phyloP scores from a whole-genome alignment of 2,113 vertebrate genomes.

The Hemiscyllium ocellatum region DNA sequence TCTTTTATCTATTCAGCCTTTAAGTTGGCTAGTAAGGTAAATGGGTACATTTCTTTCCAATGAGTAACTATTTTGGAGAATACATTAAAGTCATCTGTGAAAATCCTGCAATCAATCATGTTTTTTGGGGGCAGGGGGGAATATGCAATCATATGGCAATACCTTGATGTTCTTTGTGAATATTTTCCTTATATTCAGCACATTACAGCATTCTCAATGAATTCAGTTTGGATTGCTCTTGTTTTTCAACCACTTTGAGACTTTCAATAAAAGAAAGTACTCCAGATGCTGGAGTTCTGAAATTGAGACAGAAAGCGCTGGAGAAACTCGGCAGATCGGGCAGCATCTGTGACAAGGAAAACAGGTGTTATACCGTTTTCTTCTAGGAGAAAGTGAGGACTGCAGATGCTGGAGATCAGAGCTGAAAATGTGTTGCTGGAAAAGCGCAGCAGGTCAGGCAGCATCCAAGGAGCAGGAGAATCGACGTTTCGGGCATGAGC shows the following conservation, averaged over 20 bases:
- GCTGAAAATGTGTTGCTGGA: no score
- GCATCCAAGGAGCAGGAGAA: no score
- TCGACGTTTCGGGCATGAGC: no score
- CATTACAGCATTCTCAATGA: background rate
- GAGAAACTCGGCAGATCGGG: no score
- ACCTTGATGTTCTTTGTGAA: constrained; percentile 1
- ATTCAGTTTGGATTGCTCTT: background rate
- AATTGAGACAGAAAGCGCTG: no score
- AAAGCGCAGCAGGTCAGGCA: no score
- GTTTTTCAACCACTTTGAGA: background rate
- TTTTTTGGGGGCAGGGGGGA: background rate
- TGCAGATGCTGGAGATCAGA: no score
- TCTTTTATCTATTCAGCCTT: background rate
- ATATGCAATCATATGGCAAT: background rate
- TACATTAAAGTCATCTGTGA: background rate
- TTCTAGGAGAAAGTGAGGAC: no score
- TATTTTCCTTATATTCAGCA: background rate
- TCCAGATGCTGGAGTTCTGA: no score
- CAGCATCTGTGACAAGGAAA: no score
- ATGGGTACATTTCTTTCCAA: background rate
- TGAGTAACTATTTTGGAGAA: background rate
- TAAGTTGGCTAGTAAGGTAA: background rate
- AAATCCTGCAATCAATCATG: background rate
- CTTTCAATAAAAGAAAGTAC: background rate
- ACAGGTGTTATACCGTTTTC: no score